phyloP scores from a whole-genome alignment of 2,113 vertebrate genomes.

The Dipodomys spectabilis region DNA sequence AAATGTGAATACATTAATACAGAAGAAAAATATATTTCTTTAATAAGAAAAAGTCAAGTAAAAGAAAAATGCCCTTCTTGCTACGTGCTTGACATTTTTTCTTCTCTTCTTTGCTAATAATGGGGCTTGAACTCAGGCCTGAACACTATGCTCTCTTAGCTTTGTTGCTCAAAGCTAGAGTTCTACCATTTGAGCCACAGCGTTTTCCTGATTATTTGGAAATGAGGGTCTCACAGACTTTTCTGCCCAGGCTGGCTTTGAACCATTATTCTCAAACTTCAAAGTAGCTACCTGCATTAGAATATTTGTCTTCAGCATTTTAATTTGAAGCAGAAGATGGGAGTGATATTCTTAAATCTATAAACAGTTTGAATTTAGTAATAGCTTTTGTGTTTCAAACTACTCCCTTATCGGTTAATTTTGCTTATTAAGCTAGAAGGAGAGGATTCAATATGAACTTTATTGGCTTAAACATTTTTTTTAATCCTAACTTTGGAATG shows the following conservation, averaged over 20 bases:
- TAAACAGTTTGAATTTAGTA: conserved; percentile 45
- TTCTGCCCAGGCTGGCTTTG: no score
- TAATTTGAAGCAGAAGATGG: conserved; percentile 40
- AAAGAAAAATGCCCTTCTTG: neutral
- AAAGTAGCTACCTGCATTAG: no score
- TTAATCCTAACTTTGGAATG: neutral
- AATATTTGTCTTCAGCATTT: conserved; percentile 11
- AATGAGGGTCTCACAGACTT: no score
- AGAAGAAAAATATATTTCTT: neutral
- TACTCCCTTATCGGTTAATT: conserved; percentile 24
- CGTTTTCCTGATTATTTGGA: no score
- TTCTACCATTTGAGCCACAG: no score
- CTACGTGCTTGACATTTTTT: neutral
- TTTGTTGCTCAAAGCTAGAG: no score
- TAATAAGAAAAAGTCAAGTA: neutral
- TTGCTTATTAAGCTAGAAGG: conserved; percentile 54
- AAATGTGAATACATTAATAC: neutral
- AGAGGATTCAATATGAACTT: conserved; percentile 19
- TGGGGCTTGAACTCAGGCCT: no score
- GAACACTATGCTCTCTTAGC: no score
- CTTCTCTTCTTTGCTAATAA: conserved; percentile 1
- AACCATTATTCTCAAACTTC: no score
- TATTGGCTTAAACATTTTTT: neutral
- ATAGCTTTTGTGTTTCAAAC: conserved; percentile 17
- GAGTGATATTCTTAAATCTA: conserved; percentile 31